Base-by-base conservation (phyloP, 2,797 vertebrate genomes). In the Phrynocephalus guinanensis region DNA sequence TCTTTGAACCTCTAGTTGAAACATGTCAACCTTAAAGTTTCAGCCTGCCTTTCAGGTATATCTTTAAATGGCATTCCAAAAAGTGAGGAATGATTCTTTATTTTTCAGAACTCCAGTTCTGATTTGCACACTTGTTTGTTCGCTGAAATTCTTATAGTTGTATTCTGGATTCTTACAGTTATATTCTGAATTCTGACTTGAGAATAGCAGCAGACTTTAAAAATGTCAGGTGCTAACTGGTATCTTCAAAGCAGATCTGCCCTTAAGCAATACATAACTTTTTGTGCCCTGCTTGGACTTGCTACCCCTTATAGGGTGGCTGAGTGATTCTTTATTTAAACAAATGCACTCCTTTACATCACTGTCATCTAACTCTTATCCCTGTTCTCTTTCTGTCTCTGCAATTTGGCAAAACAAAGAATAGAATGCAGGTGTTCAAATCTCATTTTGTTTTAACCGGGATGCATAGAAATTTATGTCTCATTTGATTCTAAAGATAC, bases 1-100 rank as follows among this genome's bases (percentile, higher is more conserved):
- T 92, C 93, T 94, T 94, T 93, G 87, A 95, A 90, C 79, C 90
- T 96, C 94, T 50, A 89, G 93, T 95, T 95, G 73, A 82, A 94
- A 92, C 93, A 87, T 85, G 91, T 79, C 92, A 84, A 63, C 56
- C 75, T 84, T 28, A 84, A 86, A 84, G 84, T 87, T 93, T 82
- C 86, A 77, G 33, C 26, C 9, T 60, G 70, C 68, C 24, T 89
- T 91, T 88, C 91, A 88, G 86, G 66, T 88, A 66, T 89, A 86
- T 83, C 86, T 90, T 88, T 72, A 48, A 87, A 89, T 71, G 28
- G 68, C 8, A 60, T 77, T 76, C 30, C 66, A 63, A 83, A 78
- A 30, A 9, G 0, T 76, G 67, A 22, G 28, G 44, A n/a, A 56
- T 84, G 85, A 82, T 78, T 68, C 79, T 2, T 78, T 9, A 44